Evolutionary conservation across 2,888 invertebrate species (phyloP), one percentile per base, ranked within the genome.

Genomic region (Rhimphoctona megacephalus): DNA sequence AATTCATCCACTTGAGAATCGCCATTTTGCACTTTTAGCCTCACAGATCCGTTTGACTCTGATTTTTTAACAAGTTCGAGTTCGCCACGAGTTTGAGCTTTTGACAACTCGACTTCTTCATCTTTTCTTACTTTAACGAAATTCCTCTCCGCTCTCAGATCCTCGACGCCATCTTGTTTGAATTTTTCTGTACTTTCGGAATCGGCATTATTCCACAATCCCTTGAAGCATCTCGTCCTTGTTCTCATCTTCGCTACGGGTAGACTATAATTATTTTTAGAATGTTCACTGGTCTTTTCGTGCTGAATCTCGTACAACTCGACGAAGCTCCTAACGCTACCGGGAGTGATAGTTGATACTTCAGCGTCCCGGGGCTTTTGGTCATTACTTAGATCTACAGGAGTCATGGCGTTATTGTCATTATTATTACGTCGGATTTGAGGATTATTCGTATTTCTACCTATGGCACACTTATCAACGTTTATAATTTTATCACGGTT

Each of bases 251-350:
- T 90, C 54, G 81, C 83, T 79, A 83, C 49, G 19, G 79, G 72
- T 57, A 61, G 43, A 64, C 74, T 90, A 90, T 91, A 90, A 82
- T 90, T 92, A 90, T 87, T 87, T 89, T 91, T 91, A 90, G 91
- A 90, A 91, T 90, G 87, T 88, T 78, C 87, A 85, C 87, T 90
- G 83, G 88, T 90, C 88, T 83, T 69, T 69, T 92, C 90, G 49
- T 84, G 87, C 78, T 91, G 90, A 87, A 93, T 91, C 89, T 94
- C 94, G 88, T 94, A 94, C 87, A 93, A 92, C 84, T 92, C 91
- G 86, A 94, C 92, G 87, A 93, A 94, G 88, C 89, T 94, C 82
- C 90, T 93, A 92, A 94, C 94, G 89, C 93, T 94, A 92, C 94
- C 94, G 69, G 93, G 93, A 85, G 89, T 89, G 90, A 93, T 93